Evolutionary conservation across 2,888 invertebrate species (phyloP), one percentile per base, ranked within the genome.

Genomic region (Dioctria linearis): DNA sequence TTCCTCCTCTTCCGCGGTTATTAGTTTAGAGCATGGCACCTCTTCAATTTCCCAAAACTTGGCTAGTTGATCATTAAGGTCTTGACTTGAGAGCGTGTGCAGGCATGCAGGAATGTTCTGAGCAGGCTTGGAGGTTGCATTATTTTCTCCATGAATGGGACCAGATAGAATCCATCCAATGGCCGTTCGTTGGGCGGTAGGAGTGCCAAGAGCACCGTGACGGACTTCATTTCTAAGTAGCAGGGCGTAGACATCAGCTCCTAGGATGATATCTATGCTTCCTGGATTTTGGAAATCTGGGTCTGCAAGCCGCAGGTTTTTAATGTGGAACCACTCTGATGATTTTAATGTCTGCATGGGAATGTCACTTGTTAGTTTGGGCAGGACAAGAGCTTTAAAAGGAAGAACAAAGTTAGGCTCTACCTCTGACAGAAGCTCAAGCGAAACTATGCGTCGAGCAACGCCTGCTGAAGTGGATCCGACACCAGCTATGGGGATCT

Each of bases 11-110:
- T 6, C 1, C 8, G 46, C 0, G 46, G 2, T 6, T 46, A 2
- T 5, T 46, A 8, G 8, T 8, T 46, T 46, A 8, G 5, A 46
- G 5, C 42, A 67, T 1, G 67, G 5, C n/a, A 67, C 43, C 43
- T 67, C 67, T 40, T 67, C 67, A 13, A 46, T 43, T 11, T 67
- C 46, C 43, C 67, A 46, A 67, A 67, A 67, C 13, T 11, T 9
- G 9, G n/a, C 9, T 11, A 63, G 5, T 57, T 13, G 25, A 5
- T 57, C 25, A 39, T 63, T 11, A 40, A 67, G 4, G 25, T 25
- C 25, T 25, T 25, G 25, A 25, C 25, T 25, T 25, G n/a, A 25
- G 25, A 25, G 25, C 25, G 25, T 25, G 25, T 25, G 25, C 25
- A 25, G 25, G 25, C 25, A 25, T 25, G 25, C 25, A 25, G 25